These are phyloP conservation scores for Xenus cinereus DNA, from an alignment of 2,113 vertebrate genomes.

Conservation along the genomic window DNA sequence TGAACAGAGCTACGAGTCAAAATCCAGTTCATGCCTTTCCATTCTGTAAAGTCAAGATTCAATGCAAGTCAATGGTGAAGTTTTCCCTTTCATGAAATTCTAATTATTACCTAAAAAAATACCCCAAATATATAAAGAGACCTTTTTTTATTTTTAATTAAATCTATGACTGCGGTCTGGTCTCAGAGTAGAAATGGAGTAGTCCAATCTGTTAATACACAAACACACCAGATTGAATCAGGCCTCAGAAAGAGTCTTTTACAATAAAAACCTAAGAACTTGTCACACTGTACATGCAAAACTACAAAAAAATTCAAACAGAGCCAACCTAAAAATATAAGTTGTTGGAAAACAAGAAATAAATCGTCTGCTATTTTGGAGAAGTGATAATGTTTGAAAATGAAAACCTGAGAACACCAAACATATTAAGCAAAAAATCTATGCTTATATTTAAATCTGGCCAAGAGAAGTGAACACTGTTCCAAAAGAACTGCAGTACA, in stretches of 20 bases:
- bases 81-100: neutral
- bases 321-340: constrained; percentile 32
- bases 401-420: constrained; percentile 31
- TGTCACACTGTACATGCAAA: neutral
- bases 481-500: constrained; percentile 48
- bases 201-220: neutral
- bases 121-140: neutral
- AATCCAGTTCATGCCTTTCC: neutral
- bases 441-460: constrained; percentile 31
- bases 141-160: neutral
- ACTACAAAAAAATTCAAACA: neutral
- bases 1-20: neutral
- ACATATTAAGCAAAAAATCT: constrained; percentile 38
- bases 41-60: neutral
- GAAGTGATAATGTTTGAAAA: constrained; percentile 36
- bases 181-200: neutral
- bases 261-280: neutral
- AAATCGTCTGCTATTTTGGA: constrained; percentile 44
- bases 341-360: constrained; percentile 54
- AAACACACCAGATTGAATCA: neutral
- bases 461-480: neutral
- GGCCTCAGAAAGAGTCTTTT: neutral
- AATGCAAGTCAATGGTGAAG: neutral
- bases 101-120: neutral
- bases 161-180: neutral